These are phyloP conservation scores for Aviceda subcristata DNA, from an alignment of 2,113 vertebrate species.

Conservation along the genomic window DNA sequence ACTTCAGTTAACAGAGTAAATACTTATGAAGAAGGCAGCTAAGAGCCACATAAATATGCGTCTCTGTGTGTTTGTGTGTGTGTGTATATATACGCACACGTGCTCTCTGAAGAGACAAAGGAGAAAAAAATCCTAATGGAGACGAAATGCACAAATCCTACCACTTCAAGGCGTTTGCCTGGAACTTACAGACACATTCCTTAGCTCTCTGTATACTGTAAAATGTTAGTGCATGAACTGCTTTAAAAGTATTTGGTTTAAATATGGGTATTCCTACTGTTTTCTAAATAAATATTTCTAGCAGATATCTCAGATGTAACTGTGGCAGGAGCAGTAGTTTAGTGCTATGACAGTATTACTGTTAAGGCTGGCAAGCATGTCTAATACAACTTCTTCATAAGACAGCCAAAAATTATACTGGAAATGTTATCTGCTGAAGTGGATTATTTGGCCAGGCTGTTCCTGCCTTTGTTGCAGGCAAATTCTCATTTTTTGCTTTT, in stretches of 20 bases:
- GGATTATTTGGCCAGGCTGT: not conserved
- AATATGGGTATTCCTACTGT: not conserved
- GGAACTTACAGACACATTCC: not conserved
- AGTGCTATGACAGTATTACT: not conserved
- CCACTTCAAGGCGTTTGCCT: not conserved
- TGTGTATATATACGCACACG: no score
- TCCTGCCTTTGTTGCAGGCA: not conserved
- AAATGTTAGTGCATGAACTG: not conserved
- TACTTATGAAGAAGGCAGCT: not conserved
- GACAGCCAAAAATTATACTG: not conserved
- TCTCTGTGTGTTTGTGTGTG: fast-evolving
- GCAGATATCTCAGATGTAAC: not conserved
- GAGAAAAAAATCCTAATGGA: not conserved
- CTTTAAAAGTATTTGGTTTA: not conserved
- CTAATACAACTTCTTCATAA: not conserved
- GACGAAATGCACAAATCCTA: not conserved
- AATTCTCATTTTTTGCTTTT: not conserved
- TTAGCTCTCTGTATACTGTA: not conserved
- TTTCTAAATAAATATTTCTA: not conserved
- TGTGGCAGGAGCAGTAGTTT: not conserved
- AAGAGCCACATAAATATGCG: not conserved
- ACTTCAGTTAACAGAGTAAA: not conserved
- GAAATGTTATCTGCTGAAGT: not conserved
- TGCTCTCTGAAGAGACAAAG: not conserved
- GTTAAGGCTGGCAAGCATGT: not conserved